These are phyloP conservation scores for Tachina lurida DNA, from an alignment of 2,888 invertebrate species.

Conservation along the genomic window DNA sequence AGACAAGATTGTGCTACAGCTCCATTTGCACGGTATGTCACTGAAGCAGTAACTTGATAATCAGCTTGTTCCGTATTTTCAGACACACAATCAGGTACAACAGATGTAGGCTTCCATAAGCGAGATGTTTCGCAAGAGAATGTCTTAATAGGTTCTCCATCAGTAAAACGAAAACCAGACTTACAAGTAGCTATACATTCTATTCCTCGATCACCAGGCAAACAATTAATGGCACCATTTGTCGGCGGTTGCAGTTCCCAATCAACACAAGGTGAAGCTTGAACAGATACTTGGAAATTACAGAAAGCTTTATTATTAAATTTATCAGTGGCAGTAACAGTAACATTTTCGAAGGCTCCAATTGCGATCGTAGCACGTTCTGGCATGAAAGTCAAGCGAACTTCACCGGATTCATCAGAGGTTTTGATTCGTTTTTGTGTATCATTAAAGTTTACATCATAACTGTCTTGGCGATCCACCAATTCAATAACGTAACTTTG, in stretches of 20 bases:
- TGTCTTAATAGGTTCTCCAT: constrained; percentile 93
- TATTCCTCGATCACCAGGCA: constrained; percentile 90
- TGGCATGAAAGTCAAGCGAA: constrained; percentile 91
- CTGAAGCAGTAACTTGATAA: constrained; percentile 93
- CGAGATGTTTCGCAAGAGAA: constrained; percentile 92
- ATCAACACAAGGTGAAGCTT: constrained; percentile 96
- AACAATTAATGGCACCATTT: constrained; percentile 93
- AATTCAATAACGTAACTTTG: constrained; percentile 97
- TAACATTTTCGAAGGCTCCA: constrained; percentile 95
- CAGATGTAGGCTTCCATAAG: constrained; percentile 93
- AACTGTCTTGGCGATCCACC: constrained; percentile 94
- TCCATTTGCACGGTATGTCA: constrained; percentile 94
- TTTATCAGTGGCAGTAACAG: constrained; percentile 93
- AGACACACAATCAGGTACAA: constrained; percentile 97
- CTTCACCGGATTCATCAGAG: constrained; percentile 94
- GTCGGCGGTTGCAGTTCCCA: constrained; percentile 96
- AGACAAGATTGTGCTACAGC: constrained; percentile 93
- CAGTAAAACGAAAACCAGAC: constrained; percentile 94
- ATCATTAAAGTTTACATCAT: constrained; percentile 95
- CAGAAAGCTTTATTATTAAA: constrained; percentile 95
- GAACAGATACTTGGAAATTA: constrained; percentile 96
- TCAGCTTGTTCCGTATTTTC: constrained; percentile 98
- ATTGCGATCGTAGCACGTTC: constrained; percentile 93
- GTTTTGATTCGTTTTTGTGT: constrained; percentile 92
- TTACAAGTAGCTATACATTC: constrained; percentile 96